These are phyloP conservation scores for Apogon hyalosoma DNA, from an alignment of 2,797 vertebrate genomes.

Conservation along the genomic window DNA sequence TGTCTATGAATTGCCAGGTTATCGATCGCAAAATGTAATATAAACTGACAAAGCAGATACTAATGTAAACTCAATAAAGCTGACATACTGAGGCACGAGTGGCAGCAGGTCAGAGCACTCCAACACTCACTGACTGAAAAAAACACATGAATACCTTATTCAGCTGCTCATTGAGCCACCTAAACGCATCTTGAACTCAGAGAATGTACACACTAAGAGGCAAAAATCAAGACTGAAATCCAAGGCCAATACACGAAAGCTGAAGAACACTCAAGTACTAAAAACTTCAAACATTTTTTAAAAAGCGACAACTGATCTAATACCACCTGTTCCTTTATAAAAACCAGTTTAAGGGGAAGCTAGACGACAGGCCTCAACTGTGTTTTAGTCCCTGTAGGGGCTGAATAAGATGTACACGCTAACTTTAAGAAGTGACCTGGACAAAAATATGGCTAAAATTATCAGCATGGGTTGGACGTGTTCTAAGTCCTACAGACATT, in stretches of 20 bases:
- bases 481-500: constrained; percentile 9
- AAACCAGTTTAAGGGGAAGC: not conserved
- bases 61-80: not conserved
- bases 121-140: constrained; percentile 5
- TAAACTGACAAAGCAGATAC: not conserved
- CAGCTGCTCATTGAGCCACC: constrained; percentile 1
- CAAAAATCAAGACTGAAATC: not conserved
- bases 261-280: too few relatives aligned
- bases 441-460: not conserved
- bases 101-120: not conserved
- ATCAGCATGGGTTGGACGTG: not conserved
- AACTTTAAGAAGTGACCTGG: too few relatives aligned
- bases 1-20: not conserved
- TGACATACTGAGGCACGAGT: not conserved
- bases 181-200: not conserved
- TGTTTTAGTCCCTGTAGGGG: too few relatives aligned
- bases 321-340: constrained; percentile 7
- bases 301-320: too few relatives aligned
- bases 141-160: constrained; percentile 2
- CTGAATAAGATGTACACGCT: too few relatives aligned
- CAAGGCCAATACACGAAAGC: not conserved
- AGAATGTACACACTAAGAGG: not conserved
- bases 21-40: not conserved
- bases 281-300: not conserved
- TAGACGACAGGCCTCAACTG: not conserved